Base-by-base conservation (phyloP, 2,888 invertebrate species). In the Scaptomyza tumidula region DNA sequence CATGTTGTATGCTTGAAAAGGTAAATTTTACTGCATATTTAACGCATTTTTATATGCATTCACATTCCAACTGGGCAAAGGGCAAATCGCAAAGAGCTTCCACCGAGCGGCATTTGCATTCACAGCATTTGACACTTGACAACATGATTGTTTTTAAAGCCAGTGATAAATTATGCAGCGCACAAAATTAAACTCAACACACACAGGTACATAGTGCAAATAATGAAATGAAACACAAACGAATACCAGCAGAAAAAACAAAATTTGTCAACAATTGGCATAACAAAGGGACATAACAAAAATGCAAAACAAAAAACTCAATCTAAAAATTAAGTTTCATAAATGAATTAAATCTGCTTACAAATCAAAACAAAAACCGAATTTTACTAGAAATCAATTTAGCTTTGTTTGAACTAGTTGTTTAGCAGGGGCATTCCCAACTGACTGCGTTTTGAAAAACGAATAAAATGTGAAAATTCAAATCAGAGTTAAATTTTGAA, bases 101-200 rank as follows among this genome's bases (percentile, higher is more conserved):
- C 33, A 24, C 9, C 50, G 35, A 61, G 57, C 45, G 65, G 63
- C 54, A 39, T 56, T 58, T 52, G 69, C 58, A 77, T 73, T 69
- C 74, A 71, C 48, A 75, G 75, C 83, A 76, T 77, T 88, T 88
- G 84, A 84, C 88, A 85, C 76, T 85, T 86, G 88, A 86, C 86
- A 88, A 83, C 78, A 72, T 88, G 88, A 88, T 84, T 88, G 88
- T 78, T 86, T 83, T 83, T 75, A 78, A 87, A 80, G 83, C 70
- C 72, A 86, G 83, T 75, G 73, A 83, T 84, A 86, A 88, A 84
- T 88, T 85, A 83, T 87, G 83, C 84, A 86, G 65, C 61, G 31
- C 64, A 70, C 67, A 71, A 68, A 65, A 58, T 61, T 54, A 69
- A 24, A 65, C 62, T 29, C 60, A 73, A 54, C 37, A 55, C 37